Percentiles rank a stretch among this genome's conserved stretches.
Evolutionary conservation across 2,888 invertebrate genomes (phyloP).

Genomic region (Acanthosoma haemorrhoidale): DNA sequence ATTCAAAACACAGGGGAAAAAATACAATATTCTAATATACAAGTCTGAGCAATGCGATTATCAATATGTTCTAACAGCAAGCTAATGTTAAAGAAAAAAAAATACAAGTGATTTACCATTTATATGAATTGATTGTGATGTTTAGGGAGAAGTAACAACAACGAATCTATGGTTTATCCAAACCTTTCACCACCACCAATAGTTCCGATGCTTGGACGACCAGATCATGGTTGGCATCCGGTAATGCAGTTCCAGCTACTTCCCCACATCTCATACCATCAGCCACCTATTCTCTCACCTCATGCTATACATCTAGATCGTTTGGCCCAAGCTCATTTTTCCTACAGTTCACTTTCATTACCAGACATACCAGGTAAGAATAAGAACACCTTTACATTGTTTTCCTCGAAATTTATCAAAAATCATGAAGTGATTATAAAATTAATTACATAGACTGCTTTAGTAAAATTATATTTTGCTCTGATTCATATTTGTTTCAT

Average conservation of each 20-base stretch:
- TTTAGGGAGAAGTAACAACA: constrained; percentile 18
- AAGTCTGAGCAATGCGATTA: no score
- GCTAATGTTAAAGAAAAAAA: no score
- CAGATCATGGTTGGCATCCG: constrained; percentile 17
- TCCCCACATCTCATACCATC: constrained; percentile 20
- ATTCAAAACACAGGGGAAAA: no score
- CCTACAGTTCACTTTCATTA: constrained; percentile 33
- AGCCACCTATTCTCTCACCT: not conserved
- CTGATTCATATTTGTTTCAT: not conserved
- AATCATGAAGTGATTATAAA: not conserved
- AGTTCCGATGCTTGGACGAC: not conserved
- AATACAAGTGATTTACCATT: no score
- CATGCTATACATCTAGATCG: constrained; percentile 22
- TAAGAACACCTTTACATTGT: not conserved
- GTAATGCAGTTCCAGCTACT: constrained; percentile 20
- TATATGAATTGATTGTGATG: no score
- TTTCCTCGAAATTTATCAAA: not conserved
- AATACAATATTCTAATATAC: no score
- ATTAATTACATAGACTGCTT: no score
- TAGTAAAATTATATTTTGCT: no score
- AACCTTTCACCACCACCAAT: constrained; percentile 18
- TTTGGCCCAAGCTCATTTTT: constrained; percentile 21
- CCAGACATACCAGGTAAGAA: constrained; percentile 29
- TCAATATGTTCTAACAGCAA: no score
- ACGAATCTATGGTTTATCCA: constrained; percentile 11